A percentile compares a stretch with the other conserved stretches of the same genome.
Evolutionary conservation across 2,113 vertebrate species (phyloP).

Genomic region (Ramphastos sulfuratus): DNA sequence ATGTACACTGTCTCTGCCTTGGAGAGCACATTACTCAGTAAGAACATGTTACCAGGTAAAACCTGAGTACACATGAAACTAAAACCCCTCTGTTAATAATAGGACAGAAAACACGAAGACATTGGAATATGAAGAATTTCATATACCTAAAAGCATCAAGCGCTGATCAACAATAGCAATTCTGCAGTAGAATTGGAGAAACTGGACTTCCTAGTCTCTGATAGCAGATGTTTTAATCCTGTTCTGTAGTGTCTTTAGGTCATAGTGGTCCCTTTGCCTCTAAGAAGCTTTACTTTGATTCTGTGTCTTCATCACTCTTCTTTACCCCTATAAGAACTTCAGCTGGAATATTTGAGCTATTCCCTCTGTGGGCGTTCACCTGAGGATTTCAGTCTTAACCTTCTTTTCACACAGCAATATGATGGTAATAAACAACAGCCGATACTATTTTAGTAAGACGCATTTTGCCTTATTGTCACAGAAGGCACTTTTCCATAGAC

Average conservation of each 20-base stretch:
- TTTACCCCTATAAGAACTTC: not conserved
- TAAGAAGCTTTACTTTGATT: not conserved
- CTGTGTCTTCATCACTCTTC: not conserved
- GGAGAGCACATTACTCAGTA: rapidly evolving
- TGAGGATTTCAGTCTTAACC: not conserved
- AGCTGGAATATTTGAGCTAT: not conserved
- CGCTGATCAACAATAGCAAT: not conserved
- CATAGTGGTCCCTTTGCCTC: not conserved
- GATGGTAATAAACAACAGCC: not conserved
- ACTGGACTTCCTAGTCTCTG: not conserved
- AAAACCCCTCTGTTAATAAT: not conserved
- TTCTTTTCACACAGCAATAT: not conserved
- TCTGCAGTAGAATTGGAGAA: not conserved
- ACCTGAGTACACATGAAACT: not conserved
- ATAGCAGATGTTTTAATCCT: not conserved
- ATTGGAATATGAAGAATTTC: not conserved
- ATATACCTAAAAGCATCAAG: not conserved
- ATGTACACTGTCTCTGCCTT: not conserved
- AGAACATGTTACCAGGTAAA: not conserved
- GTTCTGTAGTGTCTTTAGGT: not conserved
- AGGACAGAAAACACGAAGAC: not conserved
- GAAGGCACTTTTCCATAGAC: not conserved
- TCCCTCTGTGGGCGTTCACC: not conserved
- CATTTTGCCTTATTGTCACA: not conserved
- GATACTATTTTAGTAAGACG: not conserved